Evolutionary conservation across 2,888 invertebrate genomes (phyloP), one percentile per base, ranked within the genome.

Genomic region (Ennomos quercinarius): DNA sequence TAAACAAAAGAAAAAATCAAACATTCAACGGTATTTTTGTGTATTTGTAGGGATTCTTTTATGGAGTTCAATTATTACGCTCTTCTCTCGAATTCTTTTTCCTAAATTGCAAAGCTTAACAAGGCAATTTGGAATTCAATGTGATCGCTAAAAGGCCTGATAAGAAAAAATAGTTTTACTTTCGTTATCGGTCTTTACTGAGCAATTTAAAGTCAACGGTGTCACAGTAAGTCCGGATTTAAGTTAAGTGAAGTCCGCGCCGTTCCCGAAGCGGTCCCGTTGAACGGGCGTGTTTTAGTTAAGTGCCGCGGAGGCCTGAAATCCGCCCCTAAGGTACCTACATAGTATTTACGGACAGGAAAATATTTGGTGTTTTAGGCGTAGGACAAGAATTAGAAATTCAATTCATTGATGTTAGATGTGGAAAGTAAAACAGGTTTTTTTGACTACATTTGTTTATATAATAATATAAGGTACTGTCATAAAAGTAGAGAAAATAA

Each of bases 261-360:
- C 74, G 73, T 76, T 79, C 71, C 69, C 76, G 62, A 66, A 76
- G 73, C 71, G 71, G 76, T 76, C 71, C 67, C 70, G 77, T 76
- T 71, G 72, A 76, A 70, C 68, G 70, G 68, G 55, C 70, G 73
- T 76, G 74, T 77, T 78, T 80, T 76, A 74, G 66, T 76, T 77
- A 79, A 79, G 78, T 78, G 74, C 72, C 70, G 68, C 74, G 69
- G 66, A 73, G 74, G 70, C 54, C 64, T 59, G 55, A 63, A 27
- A 69, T 59, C 62, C 61, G 51, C 63, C 67, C 69, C 67, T 45
- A 45, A 55, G 62, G 64, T 59, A 53, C 64, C 62, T 62, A 64
- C 45, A 47, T 63, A 61, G 62, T 67, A 63, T 67, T 67, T 64
- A 67, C 64, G 64, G 57, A 67, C 52, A 64, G 58, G 58, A 52